phyloP scores from a whole-genome alignment of 2,797 vertebrate genomes.

The Enteromius thamalakanensis region DNA sequence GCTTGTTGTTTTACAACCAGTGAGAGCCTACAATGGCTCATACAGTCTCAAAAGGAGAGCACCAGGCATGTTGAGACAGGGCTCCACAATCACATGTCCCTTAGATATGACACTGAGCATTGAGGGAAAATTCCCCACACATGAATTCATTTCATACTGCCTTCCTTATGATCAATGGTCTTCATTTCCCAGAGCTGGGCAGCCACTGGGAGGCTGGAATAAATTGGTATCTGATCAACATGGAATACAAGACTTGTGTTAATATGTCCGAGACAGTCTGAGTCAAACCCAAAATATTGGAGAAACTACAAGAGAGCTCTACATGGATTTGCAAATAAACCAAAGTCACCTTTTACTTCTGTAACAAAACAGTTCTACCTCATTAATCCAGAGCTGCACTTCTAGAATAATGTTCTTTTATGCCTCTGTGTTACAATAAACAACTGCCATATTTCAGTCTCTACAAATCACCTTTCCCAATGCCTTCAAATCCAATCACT shows the following conservation, averaged over 20 bases:
- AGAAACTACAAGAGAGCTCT: not conserved
- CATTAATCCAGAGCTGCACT: not conserved
- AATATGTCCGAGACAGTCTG: not conserved
- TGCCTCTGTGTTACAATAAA: not conserved
- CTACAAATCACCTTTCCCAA: not conserved
- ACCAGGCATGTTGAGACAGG: conserved; percentile 41
- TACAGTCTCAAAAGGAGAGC: conserved; percentile 45
- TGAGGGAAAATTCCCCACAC: conserved; percentile 22
- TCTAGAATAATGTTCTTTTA: not conserved
- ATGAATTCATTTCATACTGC: conserved; percentile 62
- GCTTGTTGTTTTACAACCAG: conserved; percentile 55
- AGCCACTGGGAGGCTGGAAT: not conserved
- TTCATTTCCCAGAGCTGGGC: conserved; percentile 48
- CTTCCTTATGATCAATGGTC: conserved; percentile 63
- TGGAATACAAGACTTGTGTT: conserved; percentile 14
- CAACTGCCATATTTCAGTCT: conserved; percentile 10
- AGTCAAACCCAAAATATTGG: conserved; percentile 6
- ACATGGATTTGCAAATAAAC: not conserved
- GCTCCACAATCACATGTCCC: conserved; percentile 22
- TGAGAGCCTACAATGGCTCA: conserved; percentile 11
- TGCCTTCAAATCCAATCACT: not conserved
- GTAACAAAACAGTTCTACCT: conserved; percentile 5
- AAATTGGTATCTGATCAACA: conserved; percentile 18
- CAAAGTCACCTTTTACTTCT: not conserved
- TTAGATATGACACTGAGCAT: conserved; percentile 46